Percentiles rank a stretch among this genome's conserved stretches.
These are phyloP conservation scores for Nyleta sp. DNA, from an alignment of 2,888 invertebrate genomes.

Conservation along the genomic window DNA sequence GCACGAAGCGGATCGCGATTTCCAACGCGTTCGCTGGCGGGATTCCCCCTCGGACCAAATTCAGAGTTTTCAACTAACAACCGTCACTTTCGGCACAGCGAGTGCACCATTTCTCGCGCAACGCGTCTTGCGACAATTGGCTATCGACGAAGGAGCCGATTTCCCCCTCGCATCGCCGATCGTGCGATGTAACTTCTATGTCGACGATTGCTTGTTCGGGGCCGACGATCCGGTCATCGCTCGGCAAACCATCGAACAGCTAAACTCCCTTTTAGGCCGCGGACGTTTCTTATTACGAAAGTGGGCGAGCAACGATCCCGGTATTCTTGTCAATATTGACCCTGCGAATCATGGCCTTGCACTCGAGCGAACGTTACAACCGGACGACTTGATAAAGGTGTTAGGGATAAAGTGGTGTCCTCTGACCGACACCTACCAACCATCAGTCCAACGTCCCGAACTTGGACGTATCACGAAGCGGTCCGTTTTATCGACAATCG, in stretches of 20 bases:
- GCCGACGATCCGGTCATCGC: too few relatives aligned
- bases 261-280: not conserved
- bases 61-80: not conserved
- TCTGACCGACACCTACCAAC: not conserved
- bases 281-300: not conserved
- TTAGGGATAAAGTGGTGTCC: not conserved
- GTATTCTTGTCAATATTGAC: not conserved
- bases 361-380: too few relatives aligned
- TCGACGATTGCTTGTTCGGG: constrained; percentile 6
- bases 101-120: not conserved
- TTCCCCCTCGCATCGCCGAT: not conserved
- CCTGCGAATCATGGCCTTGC: not conserved
- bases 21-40: constrained; percentile 1
- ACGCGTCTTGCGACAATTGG: constrained; percentile 10
- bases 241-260: not conserved
- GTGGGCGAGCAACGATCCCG: not conserved
- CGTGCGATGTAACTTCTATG: not conserved
- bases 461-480: not conserved
- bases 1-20: not conserved
- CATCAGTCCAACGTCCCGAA: not conserved
- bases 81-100: constrained; percentile 6
- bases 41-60: not conserved
- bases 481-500: not conserved
- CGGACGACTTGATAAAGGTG: not conserved
- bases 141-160: not conserved